These are phyloP conservation scores for Bugulina stolonifera DNA, from an alignment of 2,888 invertebrate species.

Conservation along the genomic window DNA sequence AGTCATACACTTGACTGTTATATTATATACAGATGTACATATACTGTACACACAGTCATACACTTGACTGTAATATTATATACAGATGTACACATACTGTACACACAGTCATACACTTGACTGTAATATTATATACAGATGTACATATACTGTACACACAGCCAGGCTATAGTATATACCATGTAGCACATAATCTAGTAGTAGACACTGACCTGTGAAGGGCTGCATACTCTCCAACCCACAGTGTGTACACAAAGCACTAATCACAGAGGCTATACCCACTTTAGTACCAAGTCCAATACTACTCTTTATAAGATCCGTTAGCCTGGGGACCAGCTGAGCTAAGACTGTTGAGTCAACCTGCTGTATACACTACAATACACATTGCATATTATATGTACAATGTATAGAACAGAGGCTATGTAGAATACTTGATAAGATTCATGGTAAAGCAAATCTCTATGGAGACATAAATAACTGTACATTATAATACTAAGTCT, in stretches of 20 bases:
- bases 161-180: not conserved
- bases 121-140: no score
- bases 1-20: no score
- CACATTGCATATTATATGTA: not conserved
- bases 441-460: no score
- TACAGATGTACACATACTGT: no score
- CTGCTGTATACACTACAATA: conserved; percentile 61
- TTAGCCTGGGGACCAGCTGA: conserved; percentile 68
- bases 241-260: conserved; percentile 27
- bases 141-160: not conserved
- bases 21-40: no score
- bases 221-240: conserved; percentile 26
- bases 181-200: not conserved
- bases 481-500: no score
- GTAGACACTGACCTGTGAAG: conserved; percentile 11
- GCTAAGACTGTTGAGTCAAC: conserved; percentile 71
- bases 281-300: conserved; percentile 77
- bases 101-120: no score
- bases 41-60: no score
- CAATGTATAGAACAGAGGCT: no score
- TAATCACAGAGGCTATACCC: conserved; percentile 28
- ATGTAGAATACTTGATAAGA: no score
- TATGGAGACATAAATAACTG: no score
- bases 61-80: no score
- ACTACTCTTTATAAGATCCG: conserved; percentile 70